These are phyloP conservation scores for Gadopsis marmoratus DNA, from an alignment of 2,797 vertebrate species.

Conservation along the genomic window DNA sequence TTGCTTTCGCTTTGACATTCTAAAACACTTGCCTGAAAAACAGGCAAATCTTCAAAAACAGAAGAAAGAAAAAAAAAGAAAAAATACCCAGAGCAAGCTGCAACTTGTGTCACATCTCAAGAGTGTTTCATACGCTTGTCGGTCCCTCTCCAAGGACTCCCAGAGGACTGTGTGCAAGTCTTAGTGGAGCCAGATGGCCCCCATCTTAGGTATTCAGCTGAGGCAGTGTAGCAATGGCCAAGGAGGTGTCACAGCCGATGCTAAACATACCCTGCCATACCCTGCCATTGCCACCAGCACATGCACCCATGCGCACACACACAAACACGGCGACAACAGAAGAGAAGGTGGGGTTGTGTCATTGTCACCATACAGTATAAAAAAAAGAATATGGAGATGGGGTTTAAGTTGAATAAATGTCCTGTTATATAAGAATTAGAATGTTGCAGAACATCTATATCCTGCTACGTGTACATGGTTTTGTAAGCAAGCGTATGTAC, in stretches of 20 bases:
- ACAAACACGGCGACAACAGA: conserved; percentile 31
- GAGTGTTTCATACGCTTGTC: conserved; percentile 65
- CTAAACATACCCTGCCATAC: conserved; percentile 57
- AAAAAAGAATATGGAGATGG: not conserved
- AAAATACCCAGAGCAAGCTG: conserved; percentile 27
- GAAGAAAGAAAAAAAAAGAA: conserved; percentile 5
- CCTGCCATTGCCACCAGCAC: conserved; percentile 47
- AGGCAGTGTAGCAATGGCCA: conserved; percentile 66
- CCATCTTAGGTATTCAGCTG: conserved; percentile 77
- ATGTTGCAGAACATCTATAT: not conserved
- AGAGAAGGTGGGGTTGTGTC: conserved; percentile 21
- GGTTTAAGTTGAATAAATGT: conserved; percentile 11
- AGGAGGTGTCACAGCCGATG: conserved; percentile 69
- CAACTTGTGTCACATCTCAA: conserved; percentile 68
- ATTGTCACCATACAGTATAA: conserved; percentile 7
- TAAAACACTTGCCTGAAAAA: conserved; percentile 27
- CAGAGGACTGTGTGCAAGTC: conserved; percentile 70
- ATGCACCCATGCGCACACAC: not conserved
- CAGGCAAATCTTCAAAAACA: conserved; percentile 28
- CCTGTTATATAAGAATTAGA: not conserved
- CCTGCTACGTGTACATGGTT: not conserved
- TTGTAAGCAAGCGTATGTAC: not conserved
- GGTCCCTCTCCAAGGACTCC: conserved; percentile 74
- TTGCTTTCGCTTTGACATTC: conserved; percentile 39
- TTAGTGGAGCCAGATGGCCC: conserved; percentile 76